Conservation (phyloP, 2,888 invertebrate species). For the Dynastes tityus region DNA sequence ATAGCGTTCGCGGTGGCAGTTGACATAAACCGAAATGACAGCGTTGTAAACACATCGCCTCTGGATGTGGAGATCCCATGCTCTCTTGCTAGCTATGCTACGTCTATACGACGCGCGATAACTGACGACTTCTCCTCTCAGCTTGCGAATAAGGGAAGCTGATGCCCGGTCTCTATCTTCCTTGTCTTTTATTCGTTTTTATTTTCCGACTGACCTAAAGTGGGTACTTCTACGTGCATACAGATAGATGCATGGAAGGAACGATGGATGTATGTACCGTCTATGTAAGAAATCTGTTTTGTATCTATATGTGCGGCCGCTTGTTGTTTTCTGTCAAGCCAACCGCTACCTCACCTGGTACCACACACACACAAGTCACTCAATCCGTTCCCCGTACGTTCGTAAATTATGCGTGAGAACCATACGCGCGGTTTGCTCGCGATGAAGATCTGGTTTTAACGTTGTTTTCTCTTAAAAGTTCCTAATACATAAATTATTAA, state of each 20-base stretch:
- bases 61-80: not conserved
- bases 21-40: constrained; percentile 61
- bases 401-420: constrained; percentile 16
- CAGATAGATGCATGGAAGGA: not conserved
- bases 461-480: no score
- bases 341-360: not conserved
- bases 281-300: not conserved
- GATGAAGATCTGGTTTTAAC: no score
- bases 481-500: no score
- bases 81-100: no score
- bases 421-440: not conserved
- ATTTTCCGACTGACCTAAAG: constrained; percentile 15
- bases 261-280: constrained; percentile 2
- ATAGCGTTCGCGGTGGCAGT: constrained; percentile 58
- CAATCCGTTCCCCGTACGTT: not conserved
- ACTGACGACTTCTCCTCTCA: no score
- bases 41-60: constrained; percentile 58
- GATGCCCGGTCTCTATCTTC: no score
- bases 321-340: not conserved
- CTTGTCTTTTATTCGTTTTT: no score
- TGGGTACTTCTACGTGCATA: not conserved
- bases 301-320: not conserved
- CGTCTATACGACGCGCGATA: no score
- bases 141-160: no score
- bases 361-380: not conserved